Conservation (phyloP, 2,888 invertebrate genomes). For the Drosophila neotestacea region DNA sequence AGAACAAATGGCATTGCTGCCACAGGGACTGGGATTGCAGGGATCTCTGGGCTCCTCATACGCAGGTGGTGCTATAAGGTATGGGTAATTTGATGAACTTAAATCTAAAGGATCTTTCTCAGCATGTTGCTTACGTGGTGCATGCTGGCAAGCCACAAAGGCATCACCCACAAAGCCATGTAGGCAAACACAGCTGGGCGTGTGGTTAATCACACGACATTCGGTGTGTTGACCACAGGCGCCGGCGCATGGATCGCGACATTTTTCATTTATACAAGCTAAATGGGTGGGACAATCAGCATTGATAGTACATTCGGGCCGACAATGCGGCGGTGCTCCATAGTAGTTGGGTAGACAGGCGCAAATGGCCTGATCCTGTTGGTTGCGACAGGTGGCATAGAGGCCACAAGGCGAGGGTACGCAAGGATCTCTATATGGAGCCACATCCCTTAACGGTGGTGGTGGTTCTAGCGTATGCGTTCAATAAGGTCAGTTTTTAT, state of each 20-base stretch:
- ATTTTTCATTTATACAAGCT: conserved; percentile 92
- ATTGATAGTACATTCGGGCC: conserved; percentile 90
- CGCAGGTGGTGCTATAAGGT: conserved; percentile 57
- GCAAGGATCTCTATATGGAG: conserved; percentile 86
- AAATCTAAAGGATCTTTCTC: background rate
- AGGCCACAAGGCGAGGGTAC: conserved; percentile 89
- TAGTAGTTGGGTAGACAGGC: conserved; percentile 88
- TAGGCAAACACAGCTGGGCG: conserved; percentile 90
- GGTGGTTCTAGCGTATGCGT: conserved; percentile 57
- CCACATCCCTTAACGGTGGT: conserved; percentile 63
- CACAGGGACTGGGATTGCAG: conserved; percentile 91
- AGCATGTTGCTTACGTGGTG: conserved; percentile 64
- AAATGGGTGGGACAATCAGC: conserved; percentile 91
- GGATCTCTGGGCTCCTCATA: conserved; percentile 86
- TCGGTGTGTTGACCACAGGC: conserved; percentile 89
- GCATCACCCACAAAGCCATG: conserved; percentile 91
- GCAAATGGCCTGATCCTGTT: conserved; percentile 88
- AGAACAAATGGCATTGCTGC: conserved; percentile 90
- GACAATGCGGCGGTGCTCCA: conserved; percentile 90
- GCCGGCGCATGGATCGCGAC: conserved; percentile 92
- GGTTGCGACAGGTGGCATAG: conserved; percentile 88
- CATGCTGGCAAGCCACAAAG: conserved; percentile 87
- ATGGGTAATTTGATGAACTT: background rate
- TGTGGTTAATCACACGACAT: conserved; percentile 90
- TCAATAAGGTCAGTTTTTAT: conserved; percentile 4